Base-by-base conservation (phyloP, 2,888 invertebrate species). In the Cheilosia vulpina region DNA sequence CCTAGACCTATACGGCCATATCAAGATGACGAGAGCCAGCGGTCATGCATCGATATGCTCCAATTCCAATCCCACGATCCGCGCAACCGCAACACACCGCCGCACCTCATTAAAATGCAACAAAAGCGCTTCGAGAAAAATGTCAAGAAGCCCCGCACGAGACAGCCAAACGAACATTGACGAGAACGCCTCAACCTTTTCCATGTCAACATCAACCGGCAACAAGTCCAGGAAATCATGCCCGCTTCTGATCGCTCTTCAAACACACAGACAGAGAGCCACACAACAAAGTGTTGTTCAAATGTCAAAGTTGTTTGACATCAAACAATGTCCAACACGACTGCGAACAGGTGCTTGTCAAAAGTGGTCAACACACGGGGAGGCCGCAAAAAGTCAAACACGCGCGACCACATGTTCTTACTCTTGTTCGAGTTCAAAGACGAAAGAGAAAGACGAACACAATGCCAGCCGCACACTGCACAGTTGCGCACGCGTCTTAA, bases 301-400 rank as follows among this genome's bases (percentile, higher is more conserved):
- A 85, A 85, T 85, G 81, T 85, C 85, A 85, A 71, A 81, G 81
- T 81, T 85, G 81, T 85, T 81, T 81, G 81, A 81, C 81, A 81
- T 85, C 71, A 68, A 72, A 85, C 76, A 81, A 81, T 84, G 84
- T 84, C 53, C 69, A 69, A 84, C 84, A 84, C 79, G 84, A 75
- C 69, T 75, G 68, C 75, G 34, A 79, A 84, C 84, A 84, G 84
- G 84, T 84, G 84, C 79, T 69, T 84, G 84, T 84, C 78, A 78
- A 57, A 78, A 63, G 45, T 69, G 71, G 71, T 72, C 77, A 77
- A 72, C 68, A 57, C 52, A 52, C 57, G 53, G 63, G 55, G 38
- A 69, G 63, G 69, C 69, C 73, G 47, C 41, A 60, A 69, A 79
- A 73, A 83, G 52, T 60, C 62, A 66, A 77, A 73, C 71, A 78